Conservation (phyloP, 2,113 vertebrate species). For the Tychaedon coryphoeus region DNA sequence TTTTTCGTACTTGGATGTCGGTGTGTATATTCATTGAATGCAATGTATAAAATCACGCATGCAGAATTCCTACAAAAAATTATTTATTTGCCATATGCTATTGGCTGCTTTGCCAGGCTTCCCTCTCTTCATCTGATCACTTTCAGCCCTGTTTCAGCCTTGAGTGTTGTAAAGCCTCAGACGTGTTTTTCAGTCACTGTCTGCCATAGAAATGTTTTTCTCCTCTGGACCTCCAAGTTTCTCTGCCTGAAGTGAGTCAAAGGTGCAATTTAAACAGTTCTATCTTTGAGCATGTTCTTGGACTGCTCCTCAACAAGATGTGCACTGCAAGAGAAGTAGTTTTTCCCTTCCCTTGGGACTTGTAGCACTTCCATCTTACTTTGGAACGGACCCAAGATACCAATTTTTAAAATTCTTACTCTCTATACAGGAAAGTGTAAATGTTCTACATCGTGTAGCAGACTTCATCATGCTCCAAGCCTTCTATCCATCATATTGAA, state of each 20-base stretch:
- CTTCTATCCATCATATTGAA: not conserved
- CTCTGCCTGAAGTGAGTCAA: not conserved
- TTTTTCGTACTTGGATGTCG: not conserved
- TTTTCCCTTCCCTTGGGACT: not conserved
- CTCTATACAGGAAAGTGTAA: not conserved
- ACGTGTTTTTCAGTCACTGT: not conserved
- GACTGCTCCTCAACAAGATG: not conserved
- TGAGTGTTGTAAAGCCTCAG: not conserved
- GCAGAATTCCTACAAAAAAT: not conserved
- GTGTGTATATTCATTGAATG: not conserved
- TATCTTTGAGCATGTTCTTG: not conserved
- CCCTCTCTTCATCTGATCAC: not conserved
- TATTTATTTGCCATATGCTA: not conserved
- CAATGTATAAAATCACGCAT: not conserved
- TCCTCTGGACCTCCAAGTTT: not conserved
- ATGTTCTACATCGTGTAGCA: not conserved
- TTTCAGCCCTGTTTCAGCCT: not conserved
- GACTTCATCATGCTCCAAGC: not conserved
- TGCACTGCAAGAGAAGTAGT: not conserved
- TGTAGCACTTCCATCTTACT: not conserved
- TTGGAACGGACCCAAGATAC: conserved; percentile 12
- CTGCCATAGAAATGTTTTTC: not conserved
- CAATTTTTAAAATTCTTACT: not conserved
- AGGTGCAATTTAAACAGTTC: not conserved
- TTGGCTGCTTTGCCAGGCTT: not conserved